Evolutionary conservation across 1,140 invertebrate species (phyloP).

Genomic region (Papilio polytes): DNA sequence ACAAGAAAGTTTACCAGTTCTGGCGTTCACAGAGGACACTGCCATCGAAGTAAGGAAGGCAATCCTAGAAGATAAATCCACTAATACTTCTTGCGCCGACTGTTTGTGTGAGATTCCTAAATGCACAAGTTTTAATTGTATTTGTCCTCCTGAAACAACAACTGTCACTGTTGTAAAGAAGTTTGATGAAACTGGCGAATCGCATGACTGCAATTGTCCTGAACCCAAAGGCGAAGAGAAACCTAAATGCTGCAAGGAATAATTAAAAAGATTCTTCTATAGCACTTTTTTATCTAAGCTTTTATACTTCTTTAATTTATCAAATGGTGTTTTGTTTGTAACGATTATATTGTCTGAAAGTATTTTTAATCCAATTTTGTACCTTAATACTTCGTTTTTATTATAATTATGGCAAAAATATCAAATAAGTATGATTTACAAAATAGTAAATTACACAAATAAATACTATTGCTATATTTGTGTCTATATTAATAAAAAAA

Average conservation of each 20-base stretch:
- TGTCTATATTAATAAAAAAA: background rate
- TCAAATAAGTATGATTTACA: background rate
- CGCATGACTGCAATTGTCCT: background rate
- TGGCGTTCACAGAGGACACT: background rate
- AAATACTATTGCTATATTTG: background rate
- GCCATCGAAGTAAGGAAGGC: background rate
- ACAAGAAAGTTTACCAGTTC: slow-evolving; percentile 3
- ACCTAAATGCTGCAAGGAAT: background rate
- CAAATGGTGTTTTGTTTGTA: background rate
- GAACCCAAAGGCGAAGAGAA: background rate
- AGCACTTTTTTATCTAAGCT: background rate
- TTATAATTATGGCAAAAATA: background rate
- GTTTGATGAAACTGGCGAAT: background rate
- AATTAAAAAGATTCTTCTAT: background rate
- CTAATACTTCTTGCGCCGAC: background rate
- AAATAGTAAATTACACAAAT: too few relatives aligned
- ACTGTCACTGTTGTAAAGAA: background rate
- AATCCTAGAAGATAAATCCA: background rate
- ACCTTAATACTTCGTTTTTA: background rate
- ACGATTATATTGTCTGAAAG: background rate
- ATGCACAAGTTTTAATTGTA: background rate
- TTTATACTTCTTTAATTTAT: background rate
- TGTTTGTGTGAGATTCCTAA: background rate
- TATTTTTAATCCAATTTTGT: background rate
- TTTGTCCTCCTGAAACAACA: background rate